Base-by-base conservation (phyloP, 35 echinoderm and acorn worm species). In the Diadema setosum region DNA sequence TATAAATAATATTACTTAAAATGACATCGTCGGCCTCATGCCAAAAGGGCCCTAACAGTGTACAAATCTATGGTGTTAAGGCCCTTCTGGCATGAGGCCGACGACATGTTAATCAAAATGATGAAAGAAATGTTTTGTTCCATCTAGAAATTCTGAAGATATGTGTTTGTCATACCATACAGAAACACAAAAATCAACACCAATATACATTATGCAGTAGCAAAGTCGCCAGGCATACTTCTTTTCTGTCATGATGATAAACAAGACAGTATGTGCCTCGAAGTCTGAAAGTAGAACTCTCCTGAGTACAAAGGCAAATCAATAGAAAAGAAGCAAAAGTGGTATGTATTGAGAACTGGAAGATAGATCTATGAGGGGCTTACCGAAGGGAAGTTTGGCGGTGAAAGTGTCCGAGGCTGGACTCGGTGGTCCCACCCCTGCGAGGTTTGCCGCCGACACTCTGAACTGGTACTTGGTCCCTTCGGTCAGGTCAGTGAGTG, bases 391-490 rank as follows among this genome's bases (percentile, higher is more conserved):
- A 80, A 59, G 59, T 81, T 87, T 87, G 36, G 90, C 84, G 21
- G 61, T 87, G 5, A 23, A 31, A 61, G 74, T 70, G 14, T 91
- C 90, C n/a, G 90, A 91, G 20, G 82, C n/a, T 35, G 65, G 44
- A 14, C 90, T 60, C n/a, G 82, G 45, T 45, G 48, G 37, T 34
- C 90, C 90, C 30, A 86, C 46, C 45, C 90, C 90, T 70, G 90
- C 90, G 11, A 46, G 43, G 48, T 91, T 91, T 61, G 85, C 82
- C 46, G 90, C 83, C 41, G 82, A 44, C 9, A 91, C 83, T 78
- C 78, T 85, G 50, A 91, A 91, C 48, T 86, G 82, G 52, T 91
- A 91, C 15, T 91, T 3, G 45, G 20, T 88, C 42, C 70, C 45
- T 33, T 88, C 86, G 17, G 31, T 30, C 32, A 88, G 49, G 65